Evolutionary conservation across 2,888 invertebrate genomes (phyloP), one percentile per base, ranked within the genome.

Genomic region (Athalia cordata): DNA sequence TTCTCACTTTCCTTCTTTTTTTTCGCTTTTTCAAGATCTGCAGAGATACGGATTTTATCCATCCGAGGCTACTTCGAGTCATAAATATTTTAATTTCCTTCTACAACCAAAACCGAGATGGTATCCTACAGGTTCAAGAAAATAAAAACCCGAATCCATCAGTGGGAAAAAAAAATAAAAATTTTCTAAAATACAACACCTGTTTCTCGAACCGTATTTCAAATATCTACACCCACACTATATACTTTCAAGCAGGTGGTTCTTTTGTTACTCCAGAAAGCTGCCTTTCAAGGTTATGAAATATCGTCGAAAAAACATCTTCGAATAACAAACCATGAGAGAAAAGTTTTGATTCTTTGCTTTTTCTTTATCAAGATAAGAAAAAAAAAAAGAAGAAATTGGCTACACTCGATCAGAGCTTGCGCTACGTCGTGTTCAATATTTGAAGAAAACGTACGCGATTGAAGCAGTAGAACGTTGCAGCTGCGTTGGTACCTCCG

Each of bases 361-460:
- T 72, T 59, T 59, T 57, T 55, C 52, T 72, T n/a, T 29, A 13
- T 45, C 43, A 7, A 59, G 43, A 57, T 45, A 29, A 72, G 59
- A 45, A 43, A 43, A 59, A 7, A 13, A n/a, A 11, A 29, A 47
- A 9, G 15, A 7, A 13, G 57, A 45, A 47, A 72, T 59, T 11
- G n/a, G n/a, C 9, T 11, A 55, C 9, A 55, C 9, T 11, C 7
- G 7, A 52, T 9, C 8, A 52, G 11, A 55, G 7, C n/a, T 55
- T n/a, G 11, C 55, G n/a, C 55, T n/a, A n/a, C 9, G 55, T 11
- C 11, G 55, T 9, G n/a, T 55, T 72, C 72, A 72, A 72, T 72
- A 72, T 72, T 72, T 72, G 59, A 13, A 57, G 13, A 72, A 11
- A 9, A 57, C 59, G 57, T 45, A 9, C 29, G 29, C 29, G 29